These are phyloP conservation scores for Caranx melampygus DNA, from an alignment of 2,113 vertebrate species.

Conservation along the genomic window DNA sequence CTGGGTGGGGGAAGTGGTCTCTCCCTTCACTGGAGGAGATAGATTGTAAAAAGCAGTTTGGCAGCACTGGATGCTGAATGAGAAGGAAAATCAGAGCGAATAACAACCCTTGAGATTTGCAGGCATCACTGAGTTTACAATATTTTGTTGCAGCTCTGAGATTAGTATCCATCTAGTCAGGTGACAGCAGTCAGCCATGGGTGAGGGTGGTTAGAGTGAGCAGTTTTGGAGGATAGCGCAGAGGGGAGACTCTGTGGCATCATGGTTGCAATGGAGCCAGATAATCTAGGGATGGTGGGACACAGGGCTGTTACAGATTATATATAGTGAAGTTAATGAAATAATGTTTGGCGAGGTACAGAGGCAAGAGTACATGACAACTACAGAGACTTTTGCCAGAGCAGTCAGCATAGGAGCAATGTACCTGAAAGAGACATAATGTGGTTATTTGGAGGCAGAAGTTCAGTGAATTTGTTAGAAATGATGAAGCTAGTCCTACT, in stretches of 20 bases:
- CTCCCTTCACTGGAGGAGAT: too few species aligned
- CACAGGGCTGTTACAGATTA: too few species aligned
- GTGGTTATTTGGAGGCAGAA: not conserved
- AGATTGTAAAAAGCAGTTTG: not conserved
- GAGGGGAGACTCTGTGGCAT: too few species aligned
- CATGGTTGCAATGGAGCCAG: too few species aligned
- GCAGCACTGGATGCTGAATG: not conserved
- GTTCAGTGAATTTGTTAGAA: not conserved
- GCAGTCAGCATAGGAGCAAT: not conserved
- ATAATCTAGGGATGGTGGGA: too few species aligned
- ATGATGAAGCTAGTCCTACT: not conserved
- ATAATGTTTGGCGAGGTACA: not conserved
- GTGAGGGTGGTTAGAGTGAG: not conserved
- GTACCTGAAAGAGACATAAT: not conserved
- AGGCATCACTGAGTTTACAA: not conserved
- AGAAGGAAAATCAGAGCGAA: not conserved
- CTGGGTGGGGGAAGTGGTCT: too few species aligned
- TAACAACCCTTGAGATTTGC: not conserved
- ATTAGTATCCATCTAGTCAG: not conserved
- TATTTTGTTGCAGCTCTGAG: not conserved
- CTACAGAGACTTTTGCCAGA: too few species aligned
- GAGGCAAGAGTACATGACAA: too few species aligned
- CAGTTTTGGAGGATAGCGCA: not conserved
- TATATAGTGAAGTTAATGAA: not conserved
- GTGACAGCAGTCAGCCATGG: not conserved